A percentile compares a stretch with the other conserved stretches of the same genome.
Conservation (phyloP, 2,797 vertebrate species). For the Salarias fasciatus region DNA sequence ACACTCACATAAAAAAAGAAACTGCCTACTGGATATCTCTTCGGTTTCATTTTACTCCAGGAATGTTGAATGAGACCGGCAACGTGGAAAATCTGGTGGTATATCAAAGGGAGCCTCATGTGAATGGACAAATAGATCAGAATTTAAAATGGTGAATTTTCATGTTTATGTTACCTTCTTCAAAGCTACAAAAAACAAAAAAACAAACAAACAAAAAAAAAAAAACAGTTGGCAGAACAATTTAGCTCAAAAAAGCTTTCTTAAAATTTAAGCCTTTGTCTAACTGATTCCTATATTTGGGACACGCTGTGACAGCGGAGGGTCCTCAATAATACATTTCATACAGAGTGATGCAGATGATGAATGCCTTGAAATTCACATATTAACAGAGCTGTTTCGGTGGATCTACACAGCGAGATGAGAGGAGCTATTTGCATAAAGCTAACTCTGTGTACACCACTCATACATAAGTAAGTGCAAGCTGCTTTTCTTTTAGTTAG, state of each 20-base stretch:
- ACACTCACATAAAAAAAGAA: conserved; percentile 30
- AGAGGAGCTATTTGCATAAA: conserved; percentile 51
- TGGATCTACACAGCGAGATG: conserved; percentile 31
- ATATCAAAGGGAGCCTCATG: background rate
- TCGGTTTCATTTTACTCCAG: background rate
- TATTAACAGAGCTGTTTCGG: conserved; percentile 11
- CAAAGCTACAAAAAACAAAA: background rate
- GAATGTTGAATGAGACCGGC: too few relatives aligned
- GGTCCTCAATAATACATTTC: conserved; percentile 21
- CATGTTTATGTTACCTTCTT: conserved; percentile 20
- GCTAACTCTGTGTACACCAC: conserved; percentile 29
- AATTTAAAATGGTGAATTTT: conserved; percentile 45
- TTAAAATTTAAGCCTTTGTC: conserved; percentile 7
- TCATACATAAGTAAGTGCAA: conserved; percentile 46
- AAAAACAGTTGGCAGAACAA: too few relatives aligned
- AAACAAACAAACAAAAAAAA: too few relatives aligned
- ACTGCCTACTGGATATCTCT: conserved; percentile 40
- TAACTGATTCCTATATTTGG: conserved; percentile 3
- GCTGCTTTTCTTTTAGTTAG: conserved; percentile 47
- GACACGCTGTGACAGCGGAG: conserved; percentile 12
- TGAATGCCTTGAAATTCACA: conserved; percentile 29
- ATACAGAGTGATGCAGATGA: conserved; percentile 18
- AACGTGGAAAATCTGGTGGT: too few relatives aligned
- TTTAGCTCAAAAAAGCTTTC: too few relatives aligned
- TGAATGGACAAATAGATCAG: conserved; percentile 43